Conservation (phyloP, 2,113 vertebrate genomes). For the Lathamus discolor region DNA sequence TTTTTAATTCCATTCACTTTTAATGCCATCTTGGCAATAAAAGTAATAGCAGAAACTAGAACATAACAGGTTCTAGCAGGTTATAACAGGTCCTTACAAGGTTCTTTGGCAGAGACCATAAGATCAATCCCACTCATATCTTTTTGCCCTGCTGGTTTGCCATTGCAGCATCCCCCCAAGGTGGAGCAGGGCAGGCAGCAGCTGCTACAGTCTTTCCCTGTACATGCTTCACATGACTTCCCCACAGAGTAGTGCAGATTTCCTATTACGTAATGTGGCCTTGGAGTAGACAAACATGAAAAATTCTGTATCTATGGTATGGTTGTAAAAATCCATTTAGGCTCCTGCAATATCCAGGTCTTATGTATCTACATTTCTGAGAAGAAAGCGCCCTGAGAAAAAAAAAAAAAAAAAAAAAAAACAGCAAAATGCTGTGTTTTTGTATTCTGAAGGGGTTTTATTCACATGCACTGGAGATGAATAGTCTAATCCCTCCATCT, state of each 20-base stretch:
- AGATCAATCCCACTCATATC: background rate
- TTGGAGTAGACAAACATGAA: background rate
- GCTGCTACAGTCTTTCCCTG: background rate
- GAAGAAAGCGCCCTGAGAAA: background rate
- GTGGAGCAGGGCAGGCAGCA: background rate
- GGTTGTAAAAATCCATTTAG: background rate
- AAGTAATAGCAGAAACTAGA: background rate
- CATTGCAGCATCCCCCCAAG: background rate
- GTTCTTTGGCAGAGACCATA: background rate
- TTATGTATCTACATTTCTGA: background rate
- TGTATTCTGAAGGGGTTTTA: background rate
- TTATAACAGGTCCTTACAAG: background rate
- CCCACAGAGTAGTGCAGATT: background rate
- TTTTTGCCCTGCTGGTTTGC: background rate
- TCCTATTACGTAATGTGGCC: background rate
- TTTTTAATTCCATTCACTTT: background rate
- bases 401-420: rapidly evolving
- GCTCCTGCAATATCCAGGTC: background rate
- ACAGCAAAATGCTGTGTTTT: background rate
- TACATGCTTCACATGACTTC: background rate
- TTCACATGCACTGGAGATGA: background rate
- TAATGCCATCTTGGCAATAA: background rate
- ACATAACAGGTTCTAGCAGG: background rate
- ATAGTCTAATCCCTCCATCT: background rate
- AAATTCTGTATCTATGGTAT: background rate